Evolutionary conservation across 2,888 invertebrate genomes (phyloP).

Genomic region (Drosophila testacea): DNA sequence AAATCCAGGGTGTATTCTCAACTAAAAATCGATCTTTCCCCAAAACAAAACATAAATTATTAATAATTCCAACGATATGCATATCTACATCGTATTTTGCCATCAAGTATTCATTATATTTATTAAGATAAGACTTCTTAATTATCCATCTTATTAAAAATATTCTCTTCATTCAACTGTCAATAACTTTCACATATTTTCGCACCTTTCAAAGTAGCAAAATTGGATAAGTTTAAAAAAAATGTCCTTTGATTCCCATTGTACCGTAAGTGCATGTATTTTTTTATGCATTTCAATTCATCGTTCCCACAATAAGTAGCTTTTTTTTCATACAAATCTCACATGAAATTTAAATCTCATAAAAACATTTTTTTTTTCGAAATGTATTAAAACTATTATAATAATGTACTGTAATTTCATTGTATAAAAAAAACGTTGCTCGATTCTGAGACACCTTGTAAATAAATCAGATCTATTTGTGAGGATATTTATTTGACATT

Average conservation of each 20-base stretch:
- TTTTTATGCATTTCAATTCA: not conserved
- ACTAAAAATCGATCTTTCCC: no score
- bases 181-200: no score
- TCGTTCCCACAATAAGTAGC: conserved; percentile 4
- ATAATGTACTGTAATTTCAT: not conserved
- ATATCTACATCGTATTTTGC: no score
- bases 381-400: conserved; percentile 11
- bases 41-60: no score
- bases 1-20: no score
- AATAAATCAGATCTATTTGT: not conserved
- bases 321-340: conserved; percentile 4
- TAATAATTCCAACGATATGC: no score
- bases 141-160: no score
- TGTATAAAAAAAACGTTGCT: not conserved
- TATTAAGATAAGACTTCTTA: no score
- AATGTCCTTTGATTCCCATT: not conserved
- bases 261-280: not conserved
- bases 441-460: not conserved
- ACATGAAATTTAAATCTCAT: conserved; percentile 12
- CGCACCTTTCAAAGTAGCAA: no score
- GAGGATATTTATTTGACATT: no score
- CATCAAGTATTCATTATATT: no score
- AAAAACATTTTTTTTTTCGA: not conserved
- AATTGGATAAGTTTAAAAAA: not conserved
- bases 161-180: no score